A percentile compares a stretch with the other conserved stretches of the same genome.
Evolutionary conservation across 2,797 vertebrate genomes (phyloP).

Genomic region (Pempheris klunzingeri): DNA sequence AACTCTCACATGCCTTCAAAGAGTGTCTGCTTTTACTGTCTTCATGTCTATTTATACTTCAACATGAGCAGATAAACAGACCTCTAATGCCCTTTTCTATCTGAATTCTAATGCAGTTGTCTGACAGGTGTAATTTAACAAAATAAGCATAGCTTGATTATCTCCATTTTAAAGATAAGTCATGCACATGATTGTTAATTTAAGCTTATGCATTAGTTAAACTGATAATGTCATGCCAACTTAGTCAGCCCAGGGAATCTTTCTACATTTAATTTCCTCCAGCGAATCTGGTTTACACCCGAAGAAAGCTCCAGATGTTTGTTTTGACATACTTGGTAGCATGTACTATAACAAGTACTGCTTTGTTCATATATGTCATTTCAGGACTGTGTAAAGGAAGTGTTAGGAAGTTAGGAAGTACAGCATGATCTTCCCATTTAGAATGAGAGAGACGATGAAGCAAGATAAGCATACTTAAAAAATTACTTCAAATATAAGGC

Average conservation of each 20-base stretch:
- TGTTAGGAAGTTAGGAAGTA: too few relatives aligned
- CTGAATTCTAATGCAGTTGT: background rate
- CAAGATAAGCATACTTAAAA: too few relatives aligned
- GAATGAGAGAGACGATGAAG: too few relatives aligned
- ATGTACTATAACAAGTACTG: background rate
- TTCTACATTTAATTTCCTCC: background rate
- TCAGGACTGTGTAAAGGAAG: too few relatives aligned
- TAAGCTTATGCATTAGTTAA: background rate
- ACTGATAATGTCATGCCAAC: background rate
- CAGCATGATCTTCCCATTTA: too few relatives aligned
- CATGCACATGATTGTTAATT: background rate
- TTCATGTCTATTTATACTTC: slow-evolving; percentile 28
- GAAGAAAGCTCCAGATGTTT: too few relatives aligned
- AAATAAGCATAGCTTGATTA: background rate
- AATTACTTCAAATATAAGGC: too few relatives aligned
- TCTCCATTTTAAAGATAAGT: background rate
- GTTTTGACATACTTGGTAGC: background rate
- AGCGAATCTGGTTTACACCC: background rate
- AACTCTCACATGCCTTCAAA: too few relatives aligned
- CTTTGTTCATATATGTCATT: too few relatives aligned
- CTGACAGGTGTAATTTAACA: background rate
- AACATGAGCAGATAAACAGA: slow-evolving; percentile 14
- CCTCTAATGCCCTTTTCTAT: background rate
- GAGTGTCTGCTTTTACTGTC: too few relatives aligned
- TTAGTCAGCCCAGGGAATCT: background rate